A percentile compares a stretch with the other conserved stretches of the same genome.
Evolutionary conservation across 2,113 vertebrate genomes (phyloP).

Genomic region (Thinocorus orbignyianus): DNA sequence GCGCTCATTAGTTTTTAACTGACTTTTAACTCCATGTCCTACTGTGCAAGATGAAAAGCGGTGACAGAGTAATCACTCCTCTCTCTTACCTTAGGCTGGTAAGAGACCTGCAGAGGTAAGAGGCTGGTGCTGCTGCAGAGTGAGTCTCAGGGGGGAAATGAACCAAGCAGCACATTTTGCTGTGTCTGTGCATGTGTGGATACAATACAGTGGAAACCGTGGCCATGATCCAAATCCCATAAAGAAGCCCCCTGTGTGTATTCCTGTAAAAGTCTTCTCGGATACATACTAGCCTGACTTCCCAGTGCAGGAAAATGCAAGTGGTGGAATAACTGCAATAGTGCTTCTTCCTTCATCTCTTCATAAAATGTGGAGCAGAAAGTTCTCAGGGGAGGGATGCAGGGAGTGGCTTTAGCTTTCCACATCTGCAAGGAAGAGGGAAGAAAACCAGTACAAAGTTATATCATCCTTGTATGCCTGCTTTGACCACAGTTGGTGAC

Average conservation of each 20-base stretch:
- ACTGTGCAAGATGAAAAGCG: background rate
- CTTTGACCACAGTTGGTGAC: background rate
- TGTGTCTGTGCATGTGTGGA: background rate
- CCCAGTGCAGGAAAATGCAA: background rate
- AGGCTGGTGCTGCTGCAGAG: background rate
- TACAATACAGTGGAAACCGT: fast-evolving
- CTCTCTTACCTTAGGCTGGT: background rate
- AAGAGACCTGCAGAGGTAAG: no score
- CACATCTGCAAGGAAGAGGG: fast-evolving
- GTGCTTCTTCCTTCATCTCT: background rate
- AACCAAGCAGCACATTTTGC: background rate
- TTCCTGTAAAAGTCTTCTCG: background rate
- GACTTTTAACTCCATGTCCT: background rate
- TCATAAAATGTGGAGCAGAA: background rate
- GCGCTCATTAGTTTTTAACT: background rate
- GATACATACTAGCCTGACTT: background rate
- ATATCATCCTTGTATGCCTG: fast-evolving
- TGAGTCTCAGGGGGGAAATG: background rate
- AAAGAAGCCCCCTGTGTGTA: background rate
- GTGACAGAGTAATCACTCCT: background rate
- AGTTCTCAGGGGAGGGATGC: background rate
- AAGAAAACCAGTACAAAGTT: background rate
- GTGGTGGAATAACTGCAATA: no score
- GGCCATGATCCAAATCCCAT: background rate
- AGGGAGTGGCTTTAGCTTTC: background rate